Base-by-base conservation (phyloP, 2,113 vertebrate genomes). In the Ailurus styani region DNA sequence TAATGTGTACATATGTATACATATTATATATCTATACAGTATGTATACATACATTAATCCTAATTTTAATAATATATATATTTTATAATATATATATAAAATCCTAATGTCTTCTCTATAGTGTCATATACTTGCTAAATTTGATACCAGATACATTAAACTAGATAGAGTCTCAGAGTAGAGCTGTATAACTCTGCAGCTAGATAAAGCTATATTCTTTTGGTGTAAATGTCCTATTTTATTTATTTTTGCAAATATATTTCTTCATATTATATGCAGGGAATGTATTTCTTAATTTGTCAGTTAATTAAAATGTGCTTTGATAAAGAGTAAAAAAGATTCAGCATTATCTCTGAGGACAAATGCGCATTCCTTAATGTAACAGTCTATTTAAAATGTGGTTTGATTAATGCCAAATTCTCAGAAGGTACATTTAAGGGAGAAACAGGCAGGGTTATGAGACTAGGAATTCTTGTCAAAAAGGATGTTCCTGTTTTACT, bases 241-340 rank as follows among this genome's bases (percentile, higher is more conserved):
- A 50, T 57, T 97, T 78, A 72, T 37, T 68, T 96, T 82, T 66
- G 18, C 6, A 68, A 84, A 55, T 27, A 42, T 91, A 93, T 86
- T 91, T 96, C 47, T 90, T 96, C 72, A 79, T 96, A 52, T 97
- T 97, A 73, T 84, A 96, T 96, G 87, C 68, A 97, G 1, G 93
- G 82, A 97, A 94, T 64, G 0, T 70, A 57, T 70, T 98, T 95
- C 70, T 97, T 98, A 98, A 97, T 83, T 70, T 82, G 50, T 4
- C 40, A 96, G 52, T 96, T 93, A 98, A 86, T 98, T 98, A 96
- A 97, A 98, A 96, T 96, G 6, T 13, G 87, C 66, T 97, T 96
- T 92, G 66, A 97, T 98, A 93, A 90, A 97, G 90, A 92, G 12
- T 95, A 94, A 93, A 96, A 96, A 97, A 86, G 45, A 90, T 78